Percentiles rank a stretch among this genome's conserved stretches.
These are phyloP conservation scores for Pangasianodon gigas DNA, from an alignment of 2,113 vertebrate genomes.

Conservation along the genomic window DNA sequence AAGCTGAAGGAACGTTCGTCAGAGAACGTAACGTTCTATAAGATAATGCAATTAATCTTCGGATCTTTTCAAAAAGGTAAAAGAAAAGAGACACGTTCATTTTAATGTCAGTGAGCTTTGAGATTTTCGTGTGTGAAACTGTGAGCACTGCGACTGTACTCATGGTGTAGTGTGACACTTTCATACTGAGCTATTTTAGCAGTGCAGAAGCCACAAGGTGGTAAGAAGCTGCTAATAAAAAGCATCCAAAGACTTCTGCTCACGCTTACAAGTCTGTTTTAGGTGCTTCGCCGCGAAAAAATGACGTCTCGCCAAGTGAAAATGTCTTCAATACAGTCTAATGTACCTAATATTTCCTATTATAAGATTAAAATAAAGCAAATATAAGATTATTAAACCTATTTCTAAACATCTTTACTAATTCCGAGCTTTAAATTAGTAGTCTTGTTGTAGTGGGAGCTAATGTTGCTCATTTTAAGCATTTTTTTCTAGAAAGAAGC, in stretches of 20 bases:
- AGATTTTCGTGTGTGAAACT: background rate
- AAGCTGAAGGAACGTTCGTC: background rate
- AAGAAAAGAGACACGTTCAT: background rate
- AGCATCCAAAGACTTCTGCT: background rate
- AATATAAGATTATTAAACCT: too few relatives aligned
- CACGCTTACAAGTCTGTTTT: background rate
- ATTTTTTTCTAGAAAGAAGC: background rate
- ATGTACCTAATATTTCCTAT: background rate
- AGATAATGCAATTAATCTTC: background rate
- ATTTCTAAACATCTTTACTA: background rate
- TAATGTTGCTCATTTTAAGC: background rate
- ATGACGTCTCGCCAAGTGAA: too few relatives aligned
- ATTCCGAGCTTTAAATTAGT: too few relatives aligned
- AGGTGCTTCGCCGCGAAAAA: too few relatives aligned
- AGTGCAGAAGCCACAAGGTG: conserved; percentile 11
- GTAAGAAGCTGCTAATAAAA: background rate
- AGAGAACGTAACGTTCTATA: background rate
- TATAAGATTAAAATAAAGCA: background rate
- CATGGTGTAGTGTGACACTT: background rate
- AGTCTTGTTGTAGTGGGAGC: background rate
- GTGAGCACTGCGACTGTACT: background rate
- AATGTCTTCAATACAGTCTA: too few relatives aligned
- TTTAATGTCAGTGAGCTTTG: background rate
- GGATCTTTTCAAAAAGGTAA: background rate
- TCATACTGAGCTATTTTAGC: background rate